Percentiles rank a stretch among this genome's conserved stretches.
These are phyloP conservation scores for Sminthopsis crassicaudata DNA, from an alignment of 2,113 vertebrate species.

Conservation along the genomic window DNA sequence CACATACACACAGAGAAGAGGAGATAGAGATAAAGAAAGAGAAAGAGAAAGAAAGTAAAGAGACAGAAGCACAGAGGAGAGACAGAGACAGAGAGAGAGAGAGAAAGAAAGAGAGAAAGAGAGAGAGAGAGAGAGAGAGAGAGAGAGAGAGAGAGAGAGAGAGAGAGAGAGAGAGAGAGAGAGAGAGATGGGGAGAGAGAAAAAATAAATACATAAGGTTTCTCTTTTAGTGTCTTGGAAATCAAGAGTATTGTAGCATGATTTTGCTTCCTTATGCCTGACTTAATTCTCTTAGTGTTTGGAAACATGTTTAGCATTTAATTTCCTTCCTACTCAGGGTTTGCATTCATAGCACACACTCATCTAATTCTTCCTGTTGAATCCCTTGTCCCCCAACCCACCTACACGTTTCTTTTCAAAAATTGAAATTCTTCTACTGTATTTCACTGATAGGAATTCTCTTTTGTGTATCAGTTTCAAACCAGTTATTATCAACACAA, in stretches of 20 bases:
- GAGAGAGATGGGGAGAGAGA: not conserved
- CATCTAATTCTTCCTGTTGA: slow-evolving; percentile 46
- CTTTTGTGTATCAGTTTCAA: slow-evolving; percentile 70
- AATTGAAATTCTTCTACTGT: slow-evolving; percentile 55
- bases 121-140: not conserved
- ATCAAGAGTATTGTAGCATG: not conserved
- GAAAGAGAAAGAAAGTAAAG: no score
- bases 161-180: no score
- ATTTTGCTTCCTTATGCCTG: not conserved
- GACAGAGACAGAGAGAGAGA: no score
- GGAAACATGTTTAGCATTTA: slow-evolving; percentile 31
- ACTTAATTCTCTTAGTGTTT: slow-evolving; percentile 28
- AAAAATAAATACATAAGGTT: not conserved
- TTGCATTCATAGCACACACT: slow-evolving; percentile 65
- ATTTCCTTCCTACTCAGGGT: slow-evolving; percentile 38
- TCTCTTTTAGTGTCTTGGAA: not conserved
- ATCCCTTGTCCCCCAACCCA: slow-evolving; percentile 43
- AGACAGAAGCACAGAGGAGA: no score
- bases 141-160: not conserved
- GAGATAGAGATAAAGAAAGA: no score
- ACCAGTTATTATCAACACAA: slow-evolving; percentile 72
- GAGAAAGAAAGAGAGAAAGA: no score
- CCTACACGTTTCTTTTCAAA: slow-evolving; percentile 73
- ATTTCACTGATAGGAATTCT: slow-evolving; percentile 59
- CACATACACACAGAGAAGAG: no score